Evolutionary conservation across 2,113 vertebrate genomes (phyloP).

Genomic region (Labrus mixtus): DNA sequence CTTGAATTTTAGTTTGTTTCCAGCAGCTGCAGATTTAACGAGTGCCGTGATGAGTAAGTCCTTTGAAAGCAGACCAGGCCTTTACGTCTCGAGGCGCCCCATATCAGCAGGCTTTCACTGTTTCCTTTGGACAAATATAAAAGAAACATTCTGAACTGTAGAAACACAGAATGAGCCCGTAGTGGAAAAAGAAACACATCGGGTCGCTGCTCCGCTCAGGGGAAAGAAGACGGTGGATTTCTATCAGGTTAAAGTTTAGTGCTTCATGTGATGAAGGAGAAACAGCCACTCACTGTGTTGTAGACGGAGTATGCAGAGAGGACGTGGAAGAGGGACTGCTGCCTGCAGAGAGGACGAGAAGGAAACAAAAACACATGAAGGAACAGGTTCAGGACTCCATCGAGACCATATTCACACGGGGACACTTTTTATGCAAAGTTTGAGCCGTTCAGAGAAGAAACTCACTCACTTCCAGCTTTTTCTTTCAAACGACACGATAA

Average conservation of each 20-base stretch:
- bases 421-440: too few species aligned
- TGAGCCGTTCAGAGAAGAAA: too few species aligned
- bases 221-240: neutral
- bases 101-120: neutral
- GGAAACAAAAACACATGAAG: too few species aligned
- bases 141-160: neutral
- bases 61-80: neutral
- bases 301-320: slow-evolving; percentile 90
- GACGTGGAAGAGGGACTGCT: slow-evolving; percentile 89
- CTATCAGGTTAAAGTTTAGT: neutral
- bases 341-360: slow-evolving; percentile 43
- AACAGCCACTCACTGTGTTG: slow-evolving; percentile 86
- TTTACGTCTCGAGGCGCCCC: neutral
- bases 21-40: neutral
- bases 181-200: neutral
- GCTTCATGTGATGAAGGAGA: neutral
- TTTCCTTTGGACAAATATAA: neutral
- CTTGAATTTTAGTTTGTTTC: neutral
- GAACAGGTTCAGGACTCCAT: too few species aligned
- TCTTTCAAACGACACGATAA: too few species aligned
- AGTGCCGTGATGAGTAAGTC: neutral
- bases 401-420: too few species aligned
- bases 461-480: too few species aligned
- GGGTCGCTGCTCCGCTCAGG: neutral
- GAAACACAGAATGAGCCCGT: neutral